These are phyloP conservation scores for Apus apus DNA, from an alignment of 2,113 vertebrate genomes.

Conservation along the genomic window DNA sequence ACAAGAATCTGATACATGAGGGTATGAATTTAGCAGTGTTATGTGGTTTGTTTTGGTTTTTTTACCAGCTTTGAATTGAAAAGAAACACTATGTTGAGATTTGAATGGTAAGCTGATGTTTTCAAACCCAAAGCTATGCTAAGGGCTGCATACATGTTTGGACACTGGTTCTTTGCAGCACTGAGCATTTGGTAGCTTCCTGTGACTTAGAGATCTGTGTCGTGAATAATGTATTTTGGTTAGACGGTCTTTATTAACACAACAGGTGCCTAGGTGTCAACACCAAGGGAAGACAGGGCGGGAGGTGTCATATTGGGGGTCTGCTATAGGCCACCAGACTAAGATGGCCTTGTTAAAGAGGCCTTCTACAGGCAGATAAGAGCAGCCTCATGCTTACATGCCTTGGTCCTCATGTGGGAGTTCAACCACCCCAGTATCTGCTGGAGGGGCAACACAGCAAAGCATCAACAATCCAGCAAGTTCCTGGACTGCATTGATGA, in stretches of 20 bases:
- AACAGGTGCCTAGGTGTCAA: neutral
- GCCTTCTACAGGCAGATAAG: no score
- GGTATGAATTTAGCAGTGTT: neutral
- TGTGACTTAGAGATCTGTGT: neutral
- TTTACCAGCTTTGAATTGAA: neutral
- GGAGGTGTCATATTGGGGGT: no score
- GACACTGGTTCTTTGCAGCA: neutral
- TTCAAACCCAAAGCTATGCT: neutral
- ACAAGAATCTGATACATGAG: fast-evolving
- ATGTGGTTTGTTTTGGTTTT: neutral
- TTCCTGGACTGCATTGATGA: no score
- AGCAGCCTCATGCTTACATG: no score
- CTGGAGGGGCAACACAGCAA: no score
- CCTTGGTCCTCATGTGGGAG: no score
- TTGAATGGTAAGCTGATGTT: neutral
- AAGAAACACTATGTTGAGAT: neutral
- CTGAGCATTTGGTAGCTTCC: neutral
- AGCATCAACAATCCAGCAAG: no score
- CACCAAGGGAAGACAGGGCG: no score
- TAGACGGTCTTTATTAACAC: neutral
- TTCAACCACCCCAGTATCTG: no score
- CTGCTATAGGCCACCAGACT: no score
- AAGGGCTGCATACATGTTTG: fast-evolving
- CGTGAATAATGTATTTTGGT: neutral
- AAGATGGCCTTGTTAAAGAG: no score